These are phyloP conservation scores for Tetramorium alpestre DNA, from an alignment of 1,140 invertebrate genomes.

Conservation along the genomic window DNA sequence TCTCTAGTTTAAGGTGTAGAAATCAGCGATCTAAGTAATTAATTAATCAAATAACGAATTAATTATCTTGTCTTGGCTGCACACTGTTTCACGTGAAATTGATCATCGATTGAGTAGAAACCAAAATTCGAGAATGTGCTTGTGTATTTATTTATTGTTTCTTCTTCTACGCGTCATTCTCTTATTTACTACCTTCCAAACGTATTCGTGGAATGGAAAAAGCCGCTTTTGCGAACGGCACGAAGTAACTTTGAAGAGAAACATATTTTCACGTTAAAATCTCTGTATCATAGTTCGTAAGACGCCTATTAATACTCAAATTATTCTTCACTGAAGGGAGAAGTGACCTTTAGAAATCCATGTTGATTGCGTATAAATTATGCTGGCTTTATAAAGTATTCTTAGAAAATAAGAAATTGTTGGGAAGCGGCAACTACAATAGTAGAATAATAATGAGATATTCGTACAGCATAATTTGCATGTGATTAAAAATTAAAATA, in stretches of 20 bases:
- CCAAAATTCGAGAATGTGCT: conserved; percentile 22
- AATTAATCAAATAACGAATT: conserved; percentile 75
- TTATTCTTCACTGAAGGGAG: conserved; percentile 78
- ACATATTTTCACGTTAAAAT: conserved; percentile 80
- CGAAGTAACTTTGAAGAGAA: conserved; percentile 58
- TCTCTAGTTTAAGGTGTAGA: conserved; percentile 84
- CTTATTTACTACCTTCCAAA: conserved; percentile 37
- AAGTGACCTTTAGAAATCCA: conserved; percentile 44
- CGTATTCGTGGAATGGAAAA: background rate
- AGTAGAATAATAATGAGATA: conserved; percentile 6
- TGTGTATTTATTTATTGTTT: conserved; percentile 64
- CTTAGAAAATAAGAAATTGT: conserved; percentile 42
- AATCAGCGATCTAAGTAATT: conserved; percentile 76
- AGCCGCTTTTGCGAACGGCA: background rate
- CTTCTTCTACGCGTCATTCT: conserved; percentile 41
- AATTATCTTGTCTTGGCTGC: conserved; percentile 79
- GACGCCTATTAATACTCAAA: conserved; percentile 83
- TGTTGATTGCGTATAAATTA: conserved; percentile 40
- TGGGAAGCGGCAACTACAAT: background rate
- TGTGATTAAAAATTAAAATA: conserved; percentile 17
- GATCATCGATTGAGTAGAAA: conserved; percentile 16
- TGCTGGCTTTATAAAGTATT: conserved; percentile 13
- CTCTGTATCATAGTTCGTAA: conserved; percentile 81
- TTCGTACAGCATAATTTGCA: conserved; percentile 35
- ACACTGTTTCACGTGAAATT: conserved; percentile 76